These are phyloP conservation scores for Brachionus plicatilis DNA, from an alignment of 1,140 invertebrate genomes.

Conservation along the genomic window DNA sequence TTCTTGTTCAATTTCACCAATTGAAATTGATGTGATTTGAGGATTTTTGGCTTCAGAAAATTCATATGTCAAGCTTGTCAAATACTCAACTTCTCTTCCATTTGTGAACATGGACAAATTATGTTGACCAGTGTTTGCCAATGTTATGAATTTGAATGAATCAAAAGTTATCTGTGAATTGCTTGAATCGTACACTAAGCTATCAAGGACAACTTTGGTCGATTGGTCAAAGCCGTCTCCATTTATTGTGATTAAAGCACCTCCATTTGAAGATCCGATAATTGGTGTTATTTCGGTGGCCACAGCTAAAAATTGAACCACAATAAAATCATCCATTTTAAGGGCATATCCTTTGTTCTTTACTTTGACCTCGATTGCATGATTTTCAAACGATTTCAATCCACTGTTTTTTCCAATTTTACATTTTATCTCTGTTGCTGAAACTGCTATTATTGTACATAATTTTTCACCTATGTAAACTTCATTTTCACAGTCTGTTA, in stretches of 20 bases:
- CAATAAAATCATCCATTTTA: background rate
- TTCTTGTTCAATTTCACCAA: background rate
- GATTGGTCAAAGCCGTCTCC: background rate
- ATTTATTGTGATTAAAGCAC: background rate
- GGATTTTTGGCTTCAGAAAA: background rate
- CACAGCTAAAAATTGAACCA: background rate
- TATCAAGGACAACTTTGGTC: conserved; percentile 43
- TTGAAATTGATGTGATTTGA: background rate
- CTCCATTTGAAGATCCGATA: background rate
- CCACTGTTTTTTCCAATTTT: background rate
- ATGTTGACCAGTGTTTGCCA: background rate
- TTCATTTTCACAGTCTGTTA: background rate
- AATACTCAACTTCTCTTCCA: background rate
- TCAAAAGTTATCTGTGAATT: background rate
- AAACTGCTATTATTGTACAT: background rate
- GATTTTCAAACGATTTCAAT: background rate
- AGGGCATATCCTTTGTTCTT: conserved; percentile 14
- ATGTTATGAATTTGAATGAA: background rate
- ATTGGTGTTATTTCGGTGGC: background rate
- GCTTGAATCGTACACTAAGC: conserved; percentile 39
- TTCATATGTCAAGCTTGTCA: background rate
- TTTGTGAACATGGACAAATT: background rate
- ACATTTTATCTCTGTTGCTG: conserved; percentile 41
- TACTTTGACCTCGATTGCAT: background rate
- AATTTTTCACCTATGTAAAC: background rate